Percentiles rank a stretch among this genome's conserved stretches.
These are phyloP conservation scores for Symphodus melops DNA, from an alignment of 2,113 vertebrate species.

Conservation along the genomic window DNA sequence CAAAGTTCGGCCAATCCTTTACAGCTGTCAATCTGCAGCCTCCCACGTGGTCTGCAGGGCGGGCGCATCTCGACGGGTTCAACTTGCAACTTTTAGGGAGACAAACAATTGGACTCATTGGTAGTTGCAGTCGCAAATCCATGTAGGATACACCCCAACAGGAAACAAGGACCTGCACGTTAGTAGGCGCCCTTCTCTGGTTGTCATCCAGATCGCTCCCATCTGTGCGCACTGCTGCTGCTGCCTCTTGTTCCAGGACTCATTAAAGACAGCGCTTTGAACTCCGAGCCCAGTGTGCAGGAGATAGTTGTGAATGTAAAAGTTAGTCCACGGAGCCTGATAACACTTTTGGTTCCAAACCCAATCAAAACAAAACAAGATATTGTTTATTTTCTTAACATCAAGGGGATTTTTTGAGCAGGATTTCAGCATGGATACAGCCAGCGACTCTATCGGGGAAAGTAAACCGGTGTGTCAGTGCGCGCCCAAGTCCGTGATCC, in stretches of 20 bases:
- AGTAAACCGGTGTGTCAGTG: slow-evolving; percentile 68
- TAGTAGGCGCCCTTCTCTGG: slow-evolving; percentile 31
- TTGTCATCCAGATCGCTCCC: slow-evolving; percentile 41
- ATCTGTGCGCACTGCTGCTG: slow-evolving; percentile 42
- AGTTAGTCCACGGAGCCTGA: not conserved
- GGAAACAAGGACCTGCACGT: slow-evolving; percentile 49
- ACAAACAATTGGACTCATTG: slow-evolving; percentile 56
- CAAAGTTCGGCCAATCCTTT: not conserved
- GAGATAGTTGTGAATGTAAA: slow-evolving; percentile 1
- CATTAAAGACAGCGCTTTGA: slow-evolving; percentile 45
- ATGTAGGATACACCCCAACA: slow-evolving; percentile 23
- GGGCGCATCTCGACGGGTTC: slow-evolving; percentile 63
- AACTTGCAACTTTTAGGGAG: slow-evolving; percentile 61
- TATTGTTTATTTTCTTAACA: slow-evolving; percentile 9
- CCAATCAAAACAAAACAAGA: not conserved
- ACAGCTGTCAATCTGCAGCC: slow-evolving; percentile 62
- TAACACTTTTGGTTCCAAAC: not conserved
- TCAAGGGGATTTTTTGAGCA: slow-evolving; percentile 18
- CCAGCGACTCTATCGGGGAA: slow-evolving; percentile 51
- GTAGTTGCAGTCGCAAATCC: slow-evolving; percentile 40
- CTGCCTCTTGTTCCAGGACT: slow-evolving; percentile 49
- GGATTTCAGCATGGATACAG: slow-evolving; percentile 74
- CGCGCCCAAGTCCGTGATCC: slow-evolving; percentile 52
- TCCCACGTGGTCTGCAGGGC: slow-evolving; percentile 81
- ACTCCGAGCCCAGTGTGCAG: not conserved